Base-by-base conservation (phyloP, 2,888 invertebrate genomes). In the Myopa tessellatipennis region DNA sequence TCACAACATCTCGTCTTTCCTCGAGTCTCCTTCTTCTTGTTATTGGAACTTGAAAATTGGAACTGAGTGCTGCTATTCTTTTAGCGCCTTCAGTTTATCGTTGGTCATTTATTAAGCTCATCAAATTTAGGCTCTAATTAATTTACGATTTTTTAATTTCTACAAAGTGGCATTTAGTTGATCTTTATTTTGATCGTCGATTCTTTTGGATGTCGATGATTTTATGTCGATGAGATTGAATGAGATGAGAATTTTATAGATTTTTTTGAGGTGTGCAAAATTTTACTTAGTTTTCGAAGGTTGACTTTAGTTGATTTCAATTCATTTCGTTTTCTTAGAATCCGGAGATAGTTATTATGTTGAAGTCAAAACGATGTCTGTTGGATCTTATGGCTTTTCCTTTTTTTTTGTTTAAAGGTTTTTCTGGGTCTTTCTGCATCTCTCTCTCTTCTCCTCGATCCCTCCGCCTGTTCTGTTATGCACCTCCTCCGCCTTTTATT, bases 131-230 rank as follows among this genome's bases (percentile, higher is more conserved):
- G 45, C 75, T 38, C 75, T 81, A 83, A 82, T 82, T 79, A 82
- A 82, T 82, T 83, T 83, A 82, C 79, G 82, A 74, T 78, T 68
- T 82, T 82, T 83, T 82, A 83, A 83, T 82, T 82, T 80, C 71
- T 79, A 71, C 63, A 60, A 68, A 71, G 68, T 67, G 74, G 74
- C 50, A 45, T 34, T 65, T 65, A 65, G 38, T 10, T 45, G 45
- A 45, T 45, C 7, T 45, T 45, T 45, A 6, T 45, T 45, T 45
- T 45, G 1, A 45, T 45, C 45, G 10, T 34, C 38, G 55, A 1
- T 36, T 34, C 36, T 65, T 65, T n/a, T n/a, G n/a, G n/a, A n/a
- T n/a, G n/a, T n/a, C n/a, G n/a, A n/a, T n/a, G n/a, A n/a, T n/a
- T n/a, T 65, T 12, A 8, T 5, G 55, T 55, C 55, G 3, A 10